These are phyloP conservation scores for Leucopsar rothschildi DNA, from an alignment of 2,113 vertebrate species.

Conservation along the genomic window DNA sequence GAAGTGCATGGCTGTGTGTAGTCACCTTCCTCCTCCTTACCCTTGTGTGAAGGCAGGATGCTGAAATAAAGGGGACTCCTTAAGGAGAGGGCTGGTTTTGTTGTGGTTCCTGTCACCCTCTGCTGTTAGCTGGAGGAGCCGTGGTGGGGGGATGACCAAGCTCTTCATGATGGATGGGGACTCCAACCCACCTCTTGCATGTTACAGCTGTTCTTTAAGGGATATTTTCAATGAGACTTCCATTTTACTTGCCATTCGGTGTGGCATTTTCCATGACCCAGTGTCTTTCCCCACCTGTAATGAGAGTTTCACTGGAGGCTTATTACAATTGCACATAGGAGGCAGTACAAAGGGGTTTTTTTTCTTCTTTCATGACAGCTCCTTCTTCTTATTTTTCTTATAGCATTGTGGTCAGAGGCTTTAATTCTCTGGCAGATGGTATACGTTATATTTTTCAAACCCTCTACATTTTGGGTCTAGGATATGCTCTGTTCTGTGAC, in stretches of 20 bases:
- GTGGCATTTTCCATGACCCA: neutral
- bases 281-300: neutral
- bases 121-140: neutral
- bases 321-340: neutral
- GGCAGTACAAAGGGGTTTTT: neutral
- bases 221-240: neutral
- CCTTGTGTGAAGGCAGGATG: neutral
- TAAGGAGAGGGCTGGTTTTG: neutral
- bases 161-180: neutral
- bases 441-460: neutral
- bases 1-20: neutral
- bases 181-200: neutral
- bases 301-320: neutral
- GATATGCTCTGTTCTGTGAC: neutral
- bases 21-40: neutral
- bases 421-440: neutral
- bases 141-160: neutral
- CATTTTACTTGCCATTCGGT: fast-evolving
- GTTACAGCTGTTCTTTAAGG: neutral
- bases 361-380: neutral
- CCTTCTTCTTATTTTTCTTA: neutral
- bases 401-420: neutral
- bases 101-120: neutral
- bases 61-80: neutral
- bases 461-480: neutral